phyloP scores from a whole-genome alignment of 1,140 invertebrate genomes.

The Latrodectus geometricus region DNA sequence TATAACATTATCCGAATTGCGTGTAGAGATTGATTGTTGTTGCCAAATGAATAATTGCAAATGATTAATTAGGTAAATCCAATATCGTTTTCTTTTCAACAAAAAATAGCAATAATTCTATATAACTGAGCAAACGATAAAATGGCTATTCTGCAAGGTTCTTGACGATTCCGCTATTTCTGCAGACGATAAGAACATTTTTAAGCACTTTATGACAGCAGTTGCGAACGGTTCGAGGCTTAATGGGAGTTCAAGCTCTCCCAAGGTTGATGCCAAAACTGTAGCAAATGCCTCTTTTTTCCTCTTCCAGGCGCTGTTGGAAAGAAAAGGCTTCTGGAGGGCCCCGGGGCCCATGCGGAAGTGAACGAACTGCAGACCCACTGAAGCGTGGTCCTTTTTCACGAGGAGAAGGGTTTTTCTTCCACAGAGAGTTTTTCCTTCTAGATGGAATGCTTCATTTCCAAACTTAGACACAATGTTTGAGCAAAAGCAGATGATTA shows the following conservation, averaged over 20 bases:
- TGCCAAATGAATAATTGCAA: no score
- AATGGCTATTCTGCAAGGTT: no score
- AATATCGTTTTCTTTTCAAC: no score
- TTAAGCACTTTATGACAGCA: no score
- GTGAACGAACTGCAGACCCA: conserved; percentile 52
- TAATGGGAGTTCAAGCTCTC: not conserved
- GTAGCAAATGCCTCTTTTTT: conserved; percentile 2
- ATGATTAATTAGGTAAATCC: no score
- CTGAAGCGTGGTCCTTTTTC: conserved; percentile 14
- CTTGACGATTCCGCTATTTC: no score
- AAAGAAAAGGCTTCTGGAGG: not conserved
- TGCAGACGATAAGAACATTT: no score
- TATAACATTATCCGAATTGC: no score
- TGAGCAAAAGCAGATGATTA: conserved; percentile 2
- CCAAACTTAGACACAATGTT: conserved; percentile 7
- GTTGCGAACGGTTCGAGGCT: not conserved
- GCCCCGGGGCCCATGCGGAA: conserved; percentile 39
- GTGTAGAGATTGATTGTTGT: no score
- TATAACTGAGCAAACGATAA: no score
- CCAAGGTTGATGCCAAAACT: not conserved
- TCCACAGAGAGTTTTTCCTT: not conserved
- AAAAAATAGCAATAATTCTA: no score
- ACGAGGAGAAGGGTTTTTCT: not conserved
- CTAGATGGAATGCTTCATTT: conserved; percentile 24
- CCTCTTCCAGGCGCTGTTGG: not conserved